Conservation (phyloP, 2,888 invertebrate species). For the Tridacna gigas region DNA sequence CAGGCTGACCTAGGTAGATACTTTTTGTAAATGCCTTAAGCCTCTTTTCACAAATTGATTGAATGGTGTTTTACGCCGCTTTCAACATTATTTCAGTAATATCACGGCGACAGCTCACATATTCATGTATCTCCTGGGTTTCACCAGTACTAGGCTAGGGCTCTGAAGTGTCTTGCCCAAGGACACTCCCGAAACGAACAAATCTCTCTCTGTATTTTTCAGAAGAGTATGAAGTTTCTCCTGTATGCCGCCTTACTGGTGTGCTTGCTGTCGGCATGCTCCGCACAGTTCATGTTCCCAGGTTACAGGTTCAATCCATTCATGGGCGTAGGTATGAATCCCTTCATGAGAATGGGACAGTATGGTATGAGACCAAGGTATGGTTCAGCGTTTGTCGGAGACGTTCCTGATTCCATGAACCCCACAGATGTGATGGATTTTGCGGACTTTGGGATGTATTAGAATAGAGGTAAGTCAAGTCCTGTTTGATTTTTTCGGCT, state of each 20-base stretch:
- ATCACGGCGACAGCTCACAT: too few relatives aligned
- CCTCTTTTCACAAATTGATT: too few relatives aligned
- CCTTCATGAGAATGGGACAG: background rate
- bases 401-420: background rate
- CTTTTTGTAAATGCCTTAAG: too few relatives aligned
- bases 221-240: background rate
- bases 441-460: constrained; percentile 5
- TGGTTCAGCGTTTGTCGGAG: background rate
- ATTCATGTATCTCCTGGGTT: too few relatives aligned
- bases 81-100: too few relatives aligned
- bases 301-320: background rate
- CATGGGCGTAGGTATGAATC: background rate
- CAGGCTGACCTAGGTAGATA: too few relatives aligned
- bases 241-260: constrained; percentile 2
- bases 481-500: too few relatives aligned
- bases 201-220: too few relatives aligned
- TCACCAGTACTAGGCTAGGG: too few relatives aligned
- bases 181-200: too few relatives aligned
- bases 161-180: too few relatives aligned
- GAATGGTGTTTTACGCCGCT: too few relatives aligned
- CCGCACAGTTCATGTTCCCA: constrained; percentile 1
- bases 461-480: background rate
- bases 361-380: background rate
- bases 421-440: constrained; percentile 10
- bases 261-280: constrained; percentile 1